phyloP scores from a whole-genome alignment of 1,140 invertebrate genomes.

The Lasioglossum albipes region DNA sequence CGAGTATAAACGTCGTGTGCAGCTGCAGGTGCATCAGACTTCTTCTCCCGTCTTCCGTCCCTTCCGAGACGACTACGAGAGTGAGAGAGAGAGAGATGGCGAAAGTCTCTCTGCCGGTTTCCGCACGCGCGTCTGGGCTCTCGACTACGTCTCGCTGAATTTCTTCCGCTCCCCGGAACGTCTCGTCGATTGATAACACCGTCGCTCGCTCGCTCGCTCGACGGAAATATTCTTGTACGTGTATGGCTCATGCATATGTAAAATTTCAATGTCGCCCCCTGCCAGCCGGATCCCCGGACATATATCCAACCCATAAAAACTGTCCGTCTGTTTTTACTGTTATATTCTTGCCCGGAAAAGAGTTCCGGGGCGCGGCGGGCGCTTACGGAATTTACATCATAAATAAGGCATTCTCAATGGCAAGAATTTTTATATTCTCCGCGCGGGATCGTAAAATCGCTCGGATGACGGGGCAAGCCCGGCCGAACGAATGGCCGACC shows the following conservation, averaged over 20 bases:
- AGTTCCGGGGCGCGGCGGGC: background rate
- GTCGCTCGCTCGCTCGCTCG: conserved; percentile 16
- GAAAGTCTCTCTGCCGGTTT: conserved; percentile 7
- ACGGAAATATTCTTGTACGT: conserved; percentile 37
- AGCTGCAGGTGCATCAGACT: conserved; percentile 62
- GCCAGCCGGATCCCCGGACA: background rate
- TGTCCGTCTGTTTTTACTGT: conserved; percentile 31
- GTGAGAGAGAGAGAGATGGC: background rate
- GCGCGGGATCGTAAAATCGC: conserved; percentile 17
- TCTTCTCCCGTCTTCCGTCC: conserved; percentile 39
- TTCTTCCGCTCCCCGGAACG: conserved; percentile 34
- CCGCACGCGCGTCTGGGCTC: conserved; percentile 23
- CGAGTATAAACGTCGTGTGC: conserved; percentile 54
- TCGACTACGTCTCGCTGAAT: conserved; percentile 39
- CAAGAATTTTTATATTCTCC: conserved; percentile 29
- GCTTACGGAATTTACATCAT: conserved; percentile 22
- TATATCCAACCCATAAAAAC: conserved; percentile 19
- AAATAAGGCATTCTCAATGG: conserved; percentile 27
- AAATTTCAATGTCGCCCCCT: conserved; percentile 36
- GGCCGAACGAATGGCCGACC: background rate
- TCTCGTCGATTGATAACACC: conserved; percentile 55
- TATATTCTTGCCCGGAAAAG: background rate
- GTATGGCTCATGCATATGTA: conserved; percentile 49
- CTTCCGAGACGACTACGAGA: background rate
- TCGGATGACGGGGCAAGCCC: background rate